Evolutionary conservation across 2,888 invertebrate species (phyloP).

Genomic region (Leptarthrus brevirostris): DNA sequence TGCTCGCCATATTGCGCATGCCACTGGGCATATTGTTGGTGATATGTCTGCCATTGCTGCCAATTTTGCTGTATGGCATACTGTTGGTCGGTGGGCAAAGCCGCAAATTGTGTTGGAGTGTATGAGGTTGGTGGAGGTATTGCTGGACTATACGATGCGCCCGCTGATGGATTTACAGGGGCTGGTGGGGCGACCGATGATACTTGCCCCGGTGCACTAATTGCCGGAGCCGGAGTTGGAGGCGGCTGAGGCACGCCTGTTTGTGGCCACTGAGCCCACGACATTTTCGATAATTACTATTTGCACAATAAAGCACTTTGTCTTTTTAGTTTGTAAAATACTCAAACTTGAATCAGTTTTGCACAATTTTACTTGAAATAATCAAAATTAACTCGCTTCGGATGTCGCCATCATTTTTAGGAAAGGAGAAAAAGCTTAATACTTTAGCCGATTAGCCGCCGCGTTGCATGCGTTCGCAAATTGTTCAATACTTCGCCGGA

Average conservation of each 20-base stretch:
- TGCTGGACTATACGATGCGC: conserved; percentile 31
- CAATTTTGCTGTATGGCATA: conserved; percentile 66
- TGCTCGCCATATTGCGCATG: conserved; percentile 67
- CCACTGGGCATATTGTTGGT: conserved; percentile 66
- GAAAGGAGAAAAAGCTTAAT: too few species aligned
- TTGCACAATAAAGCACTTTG: too few species aligned
- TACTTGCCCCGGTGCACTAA: conserved; percentile 36
- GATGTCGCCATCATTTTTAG: too few species aligned
- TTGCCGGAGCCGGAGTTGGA: neutral
- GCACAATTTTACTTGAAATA: too few species aligned
- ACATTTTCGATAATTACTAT: too few species aligned
- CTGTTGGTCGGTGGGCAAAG: conserved; percentile 65
- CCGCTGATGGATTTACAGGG: conserved; percentile 30
- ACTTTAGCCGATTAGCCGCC: too few species aligned
- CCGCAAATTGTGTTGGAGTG: conserved; percentile 63
- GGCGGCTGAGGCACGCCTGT: conserved; percentile 16
- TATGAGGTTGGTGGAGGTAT: conserved; percentile 40
- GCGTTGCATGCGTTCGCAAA: too few species aligned
- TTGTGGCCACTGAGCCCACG: conserved; percentile 51
- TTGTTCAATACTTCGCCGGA: too few species aligned
- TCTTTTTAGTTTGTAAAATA: too few species aligned
- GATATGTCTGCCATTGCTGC: conserved; percentile 67
- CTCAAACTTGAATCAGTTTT: too few species aligned
- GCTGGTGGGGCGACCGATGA: conserved; percentile 2
- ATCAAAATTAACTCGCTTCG: too few species aligned